Conservation (phyloP, 2,113 vertebrate genomes). For the Muntiacus muntjak region DNA sequence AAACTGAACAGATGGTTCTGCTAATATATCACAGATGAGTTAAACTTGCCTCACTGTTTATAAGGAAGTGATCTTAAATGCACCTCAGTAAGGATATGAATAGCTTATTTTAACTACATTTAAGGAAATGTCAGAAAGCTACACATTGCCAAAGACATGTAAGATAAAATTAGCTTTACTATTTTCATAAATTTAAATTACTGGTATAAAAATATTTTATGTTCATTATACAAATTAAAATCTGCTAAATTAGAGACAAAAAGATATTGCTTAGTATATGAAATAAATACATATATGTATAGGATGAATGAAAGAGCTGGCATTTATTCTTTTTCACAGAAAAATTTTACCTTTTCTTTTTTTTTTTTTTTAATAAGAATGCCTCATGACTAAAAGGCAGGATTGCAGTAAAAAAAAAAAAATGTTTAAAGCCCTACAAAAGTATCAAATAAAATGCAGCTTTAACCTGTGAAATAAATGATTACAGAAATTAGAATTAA, state of each 20-base stretch:
- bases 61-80: constrained; percentile 35
- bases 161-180: constrained; percentile 29
- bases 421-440: neutral
- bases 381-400: neutral
- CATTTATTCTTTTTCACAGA: neutral
- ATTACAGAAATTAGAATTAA: neutral
- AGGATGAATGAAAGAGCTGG: neutral
- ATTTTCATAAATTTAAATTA: constrained; percentile 17
- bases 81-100: constrained; percentile 32
- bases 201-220: neutral
- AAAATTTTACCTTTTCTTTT: neutral
- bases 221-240: constrained; percentile 9
- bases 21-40: constrained; percentile 33
- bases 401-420: neutral
- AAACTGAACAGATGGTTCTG: constrained; percentile 47
- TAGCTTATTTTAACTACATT: constrained; percentile 49
- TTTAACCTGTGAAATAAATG: neutral
- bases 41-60: constrained; percentile 50
- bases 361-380: neutral
- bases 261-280: neutral
- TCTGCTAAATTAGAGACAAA: neutral
- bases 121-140: constrained; percentile 54
- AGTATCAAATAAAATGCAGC: neutral
- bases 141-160: neutral
- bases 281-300: neutral